Evolutionary conservation across 2,797 vertebrate species (phyloP), one percentile per base, ranked within the genome.

Genomic region (Hyperoplus immaculatus): DNA sequence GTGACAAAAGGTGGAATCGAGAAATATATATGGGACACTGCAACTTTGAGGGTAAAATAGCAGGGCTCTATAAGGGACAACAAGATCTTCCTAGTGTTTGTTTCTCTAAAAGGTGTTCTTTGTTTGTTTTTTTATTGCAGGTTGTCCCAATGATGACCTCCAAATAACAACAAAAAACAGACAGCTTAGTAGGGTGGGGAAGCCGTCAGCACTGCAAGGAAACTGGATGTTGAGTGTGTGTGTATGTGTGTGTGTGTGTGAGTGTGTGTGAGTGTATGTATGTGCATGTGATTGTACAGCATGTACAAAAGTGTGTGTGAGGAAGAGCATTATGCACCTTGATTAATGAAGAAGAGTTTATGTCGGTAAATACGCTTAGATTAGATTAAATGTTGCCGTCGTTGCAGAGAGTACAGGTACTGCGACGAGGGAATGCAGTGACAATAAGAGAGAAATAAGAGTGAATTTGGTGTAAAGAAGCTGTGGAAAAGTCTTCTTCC

Each of bases 111-210:
- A 78, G 49, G 29, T 81, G 49, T 57, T 75, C 15, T 78, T 9
- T 72, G 11, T 50, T 75, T 13, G 54, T 53, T 59, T 42, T 67
- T 80, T 72, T 68, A 36, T 83, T 71, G 16, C 65, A 92, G 89
- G 75, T 68, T 69, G 61, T 68, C 55, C 63, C 63, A 71, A 58
- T 60, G 73, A 90, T 90, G 83, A 78, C 68, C 62, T 65, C 81
- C 51, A 62, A 70, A 80, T 45, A 29, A 29, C 29, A 29, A 82
- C 66, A 75, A 74, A 87, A 77, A 81, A 82, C 76, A 90, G 81
- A 90, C 60, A 53, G 74, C 53, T 70, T 51, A 47, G 51, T 36
- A 50, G 83, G 65, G 50, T 43, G 66, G 74, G 76, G 61, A 69
- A 78, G 68, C 63, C 72, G 59, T 72, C 58, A 84, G 29, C 36